Base-by-base conservation (phyloP, 2,888 invertebrate genomes). In the Crepidodera aurea region DNA sequence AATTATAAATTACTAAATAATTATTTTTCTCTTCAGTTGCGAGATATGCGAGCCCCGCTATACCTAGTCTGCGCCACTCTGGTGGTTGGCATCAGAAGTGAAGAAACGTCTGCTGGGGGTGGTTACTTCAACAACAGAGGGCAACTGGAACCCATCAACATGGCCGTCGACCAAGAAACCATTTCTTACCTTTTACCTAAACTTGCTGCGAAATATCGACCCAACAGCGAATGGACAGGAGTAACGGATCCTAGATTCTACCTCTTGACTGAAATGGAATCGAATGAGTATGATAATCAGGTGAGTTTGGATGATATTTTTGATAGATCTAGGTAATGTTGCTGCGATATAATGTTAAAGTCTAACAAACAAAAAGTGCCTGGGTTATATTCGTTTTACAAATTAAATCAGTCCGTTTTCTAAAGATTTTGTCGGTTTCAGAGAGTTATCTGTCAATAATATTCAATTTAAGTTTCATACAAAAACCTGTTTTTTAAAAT, bases 181-280 rank as follows among this genome's bases (percentile, higher is more conserved):
- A 50, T 34, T 10, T 51, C 39, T 25, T 86, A 85, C 75, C 82
- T 83, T 25, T 75, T 84, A 64, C 84, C 85, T 18, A 81, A 84
- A 64, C 76, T 85, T 76, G 81, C 83, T 22, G 83, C 83, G n/a
- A 86, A 85, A 73, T 85, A 83, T 78, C 69, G 77, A 60, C 78
- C 78, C 27, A 78, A 75, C 66, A 73, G 70, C 66, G 75, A 76
- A 8, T 79, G 78, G 78, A 75, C 76, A 40, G 77, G 75, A n/a
- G 77, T 80, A 40, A 74, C 77, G 5, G 81, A 82, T 69, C 81
- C 82, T 12, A 71, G 81, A 34, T 79, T 81, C 68, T 82, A 81
- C 69, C 71, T 82, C 19, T 76, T 82, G 64, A 79, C 81, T 50
- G 83, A 82, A 75, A 58, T 71, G 75, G 50, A 77, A 76, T 13